Evolutionary conservation across 2,797 vertebrate species (phyloP), one percentile per base, ranked within the genome.

Genomic region (Pseudomugil tenellus): DNA sequence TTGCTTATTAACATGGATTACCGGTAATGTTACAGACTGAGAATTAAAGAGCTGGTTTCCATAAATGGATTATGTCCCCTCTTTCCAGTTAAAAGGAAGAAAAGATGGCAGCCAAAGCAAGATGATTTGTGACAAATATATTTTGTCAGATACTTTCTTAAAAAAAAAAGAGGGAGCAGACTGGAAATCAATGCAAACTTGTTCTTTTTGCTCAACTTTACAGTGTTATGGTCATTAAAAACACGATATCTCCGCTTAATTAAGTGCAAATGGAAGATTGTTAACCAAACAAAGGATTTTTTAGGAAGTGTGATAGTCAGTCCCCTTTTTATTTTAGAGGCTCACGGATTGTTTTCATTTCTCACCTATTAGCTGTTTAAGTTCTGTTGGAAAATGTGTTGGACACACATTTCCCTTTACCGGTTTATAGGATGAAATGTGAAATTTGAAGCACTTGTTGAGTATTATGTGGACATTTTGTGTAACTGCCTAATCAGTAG

Each of bases 401-500:
- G 41, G 19, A 3, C 41, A 43, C 19, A 3, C 41, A 6, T 46
- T 46, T 46, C 29, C 21, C 43, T 14, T 2, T 8, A 32, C 10
- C 39, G 1, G 19, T 58, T 21, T 26, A 11, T 64, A 21, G 28
- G 12, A 14, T 54, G 37, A 13, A 4, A 43, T 48, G 19, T 26
- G 37, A 39, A 60, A 35, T 46, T 28, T 43, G 6, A 51, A 10
- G 51, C 37, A 5, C 25, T 31, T 14, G 63, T 25, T 53, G 6
- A 3, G 11, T 53, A 23, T 68, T 51, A 46, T 35, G 25, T 57
- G 48, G 69, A 34, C 52, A 19, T 32, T 63, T 31, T 58, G 26
- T 73, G 34, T 17, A 53, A 59, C 19, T 10, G 26, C 48, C 58
- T 66, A 63, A 74, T 67, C 46, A 68, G 56, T 55, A 48, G 41